Conservation (phyloP, 2,113 vertebrate species). For the Aldabrachelys gigantea region DNA sequence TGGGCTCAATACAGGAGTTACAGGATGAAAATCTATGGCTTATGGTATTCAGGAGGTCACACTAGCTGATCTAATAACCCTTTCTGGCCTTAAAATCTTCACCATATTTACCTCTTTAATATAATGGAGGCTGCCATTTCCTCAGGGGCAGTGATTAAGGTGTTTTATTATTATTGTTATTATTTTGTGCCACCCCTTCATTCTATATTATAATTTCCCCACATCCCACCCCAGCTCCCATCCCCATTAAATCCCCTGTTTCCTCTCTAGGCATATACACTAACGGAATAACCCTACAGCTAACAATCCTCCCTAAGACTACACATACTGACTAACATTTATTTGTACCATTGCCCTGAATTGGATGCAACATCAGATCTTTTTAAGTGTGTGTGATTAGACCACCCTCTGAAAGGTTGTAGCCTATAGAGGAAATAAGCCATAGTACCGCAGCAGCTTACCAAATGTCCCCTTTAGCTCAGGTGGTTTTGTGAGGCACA, state of each 20-base stretch:
- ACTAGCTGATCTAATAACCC: not conserved
- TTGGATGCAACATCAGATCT: not conserved
- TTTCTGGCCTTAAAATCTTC: not conserved
- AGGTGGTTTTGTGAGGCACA: not conserved
- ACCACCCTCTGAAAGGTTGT: not conserved
- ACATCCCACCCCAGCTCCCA: not conserved
- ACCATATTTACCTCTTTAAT: not conserved
- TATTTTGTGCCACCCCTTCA: not conserved
- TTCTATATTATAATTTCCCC: not conserved
- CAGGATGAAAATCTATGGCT: not conserved
- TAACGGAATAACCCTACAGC: not conserved
- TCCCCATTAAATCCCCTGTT: not conserved
- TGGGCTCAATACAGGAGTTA: not conserved
- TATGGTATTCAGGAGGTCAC: not conserved
- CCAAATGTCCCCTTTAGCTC: not conserved
- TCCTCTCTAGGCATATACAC: not conserved
- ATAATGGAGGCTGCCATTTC: not conserved
- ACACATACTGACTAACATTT: not conserved
- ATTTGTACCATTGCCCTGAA: not conserved
- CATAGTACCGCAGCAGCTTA: not conserved
- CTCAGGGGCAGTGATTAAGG: not conserved
- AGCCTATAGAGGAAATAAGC: not conserved
- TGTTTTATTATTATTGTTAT: not conserved
- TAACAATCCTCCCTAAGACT: not conserved
- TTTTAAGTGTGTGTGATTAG: not conserved